Evolutionary conservation across 2,797 vertebrate species (phyloP).

Genomic region (Phaenicophaeus curvirostris): DNA sequence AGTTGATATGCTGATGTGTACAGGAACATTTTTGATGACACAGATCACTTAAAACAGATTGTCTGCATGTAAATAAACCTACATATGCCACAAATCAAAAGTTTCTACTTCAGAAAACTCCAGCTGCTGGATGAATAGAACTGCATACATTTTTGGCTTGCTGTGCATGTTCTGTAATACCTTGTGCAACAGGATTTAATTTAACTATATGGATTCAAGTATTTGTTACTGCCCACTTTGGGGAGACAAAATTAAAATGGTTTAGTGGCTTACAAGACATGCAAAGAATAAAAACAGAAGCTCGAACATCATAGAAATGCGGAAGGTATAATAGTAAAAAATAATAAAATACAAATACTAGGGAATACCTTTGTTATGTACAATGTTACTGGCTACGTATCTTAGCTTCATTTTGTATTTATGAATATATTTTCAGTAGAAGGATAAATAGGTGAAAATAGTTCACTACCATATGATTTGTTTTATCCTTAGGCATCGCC

Average conservation of each 20-base stretch:
- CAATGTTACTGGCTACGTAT: constrained; percentile 53
- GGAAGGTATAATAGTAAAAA: constrained; percentile 52
- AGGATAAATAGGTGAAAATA: constrained; percentile 81
- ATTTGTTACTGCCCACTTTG: constrained; percentile 37
- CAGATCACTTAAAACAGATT: constrained; percentile 39
- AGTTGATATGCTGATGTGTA: not conserved
- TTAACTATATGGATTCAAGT: not conserved
- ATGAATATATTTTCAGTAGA: constrained; percentile 77
- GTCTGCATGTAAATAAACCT: not conserved
- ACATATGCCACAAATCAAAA: constrained; percentile 51
- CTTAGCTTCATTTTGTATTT: constrained; percentile 77
- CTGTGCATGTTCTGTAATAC: not conserved
- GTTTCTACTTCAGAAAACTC: constrained; percentile 53
- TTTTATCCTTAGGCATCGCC: constrained; percentile 83
- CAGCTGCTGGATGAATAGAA: not conserved
- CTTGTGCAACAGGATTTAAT: constrained; percentile 12
- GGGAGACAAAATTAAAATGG: constrained; percentile 54
- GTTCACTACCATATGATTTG: constrained; percentile 77
- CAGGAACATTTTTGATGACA: constrained; percentile 8
- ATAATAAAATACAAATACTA: constrained; percentile 28
- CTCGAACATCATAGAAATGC: constrained; percentile 12
- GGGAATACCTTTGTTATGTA: constrained; percentile 57
- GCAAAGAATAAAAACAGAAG: constrained; percentile 4
- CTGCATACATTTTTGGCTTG: not conserved
- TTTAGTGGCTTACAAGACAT: not conserved